Evolutionary conservation across 64 coral and sea anemone species (phyloP).

Genomic region (Actinia tenebrosa): DNA sequence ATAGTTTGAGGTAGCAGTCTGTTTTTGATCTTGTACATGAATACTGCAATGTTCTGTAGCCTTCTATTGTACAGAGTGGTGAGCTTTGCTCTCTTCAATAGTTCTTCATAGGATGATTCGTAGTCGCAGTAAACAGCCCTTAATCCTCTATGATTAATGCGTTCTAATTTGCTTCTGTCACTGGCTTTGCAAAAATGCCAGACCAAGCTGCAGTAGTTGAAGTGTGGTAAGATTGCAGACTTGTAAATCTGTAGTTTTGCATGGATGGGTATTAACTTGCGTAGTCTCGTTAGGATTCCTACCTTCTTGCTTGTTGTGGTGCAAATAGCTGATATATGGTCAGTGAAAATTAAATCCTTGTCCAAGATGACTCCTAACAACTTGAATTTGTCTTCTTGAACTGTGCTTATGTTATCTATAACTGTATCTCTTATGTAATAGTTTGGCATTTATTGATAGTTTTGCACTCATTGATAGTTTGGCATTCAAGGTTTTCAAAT

Average conservation of each 20-base stretch:
- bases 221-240: conserved; percentile 29
- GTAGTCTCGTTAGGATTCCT: conserved; percentile 8
- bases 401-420: too few relatives aligned
- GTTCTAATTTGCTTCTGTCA: conserved; percentile 30
- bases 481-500: too few relatives aligned
- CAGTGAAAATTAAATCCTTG: not conserved
- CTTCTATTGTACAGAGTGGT: conserved; percentile 1
- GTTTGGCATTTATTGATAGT: too few relatives aligned
- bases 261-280: conserved; percentile 22
- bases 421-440: too few relatives aligned
- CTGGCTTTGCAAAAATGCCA: conserved; percentile 44
- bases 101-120: not conserved
- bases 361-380: too few relatives aligned
- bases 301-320: conserved; percentile 33
- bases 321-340: conserved; percentile 32
- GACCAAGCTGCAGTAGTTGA: conserved; percentile 30
- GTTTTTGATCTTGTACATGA: not conserved
- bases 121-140: not conserved
- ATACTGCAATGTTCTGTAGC: not conserved
- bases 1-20: too few relatives aligned
- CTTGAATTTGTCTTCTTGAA: too few relatives aligned
- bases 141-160: conserved; percentile 13
- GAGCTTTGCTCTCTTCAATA: not conserved
- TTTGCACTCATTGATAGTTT: too few relatives aligned
- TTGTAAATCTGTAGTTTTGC: conserved; percentile 41